Evolutionary conservation across 1,140 invertebrate genomes (phyloP), one percentile per base, ranked within the genome.

Genomic region (Sarcophaga bullata): DNA sequence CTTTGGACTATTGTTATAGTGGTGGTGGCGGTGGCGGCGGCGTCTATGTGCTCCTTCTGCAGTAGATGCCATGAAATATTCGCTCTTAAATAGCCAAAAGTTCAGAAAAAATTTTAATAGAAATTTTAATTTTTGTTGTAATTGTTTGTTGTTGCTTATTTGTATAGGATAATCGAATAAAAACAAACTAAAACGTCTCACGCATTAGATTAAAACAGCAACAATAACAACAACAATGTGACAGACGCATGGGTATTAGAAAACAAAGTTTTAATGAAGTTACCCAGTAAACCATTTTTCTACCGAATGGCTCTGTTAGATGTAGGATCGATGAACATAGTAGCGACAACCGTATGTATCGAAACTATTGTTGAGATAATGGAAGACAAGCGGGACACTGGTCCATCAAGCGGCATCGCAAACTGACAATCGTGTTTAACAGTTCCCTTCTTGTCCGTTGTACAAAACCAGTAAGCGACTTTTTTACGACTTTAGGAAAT

Each of bases 121-220:
- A 37, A 37, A 37, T 37, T 37, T 37, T 37, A 37, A 2, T 37
- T 37, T 78, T 78, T 25, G n/a, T 48, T 8, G 15, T n/a, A n/a
- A 17, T 25, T 68, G 17, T 19, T 68, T 37, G 25, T 37, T n/a
- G n/a, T 37, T 68, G 62, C 19, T 25, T 25, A 15, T 11, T 13
- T 11, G 8, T 58, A 58, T n/a, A 58, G 4, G 11, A 3, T 58
- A n/a, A n/a, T n/a, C 6, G 62, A 68, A 68, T 37, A 68, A 68
- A 19, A 68, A 68, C 8, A 52, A 78, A 52, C 10, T 50, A 78
- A 78, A n/a, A 50, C 62, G n/a, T 13, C 75, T 78, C 75, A 78
- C 75, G 75, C 75, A 50, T 78, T 78, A 52, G 48, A 78, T 78
- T 78, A 52, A 50, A 78, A 50, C 25, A 78, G 75, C 49, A 78